Evolutionary conservation across 2,797 vertebrate genomes (phyloP), one percentile per base, ranked within the genome.

Genomic region (Platyrinchus mystaceus): DNA sequence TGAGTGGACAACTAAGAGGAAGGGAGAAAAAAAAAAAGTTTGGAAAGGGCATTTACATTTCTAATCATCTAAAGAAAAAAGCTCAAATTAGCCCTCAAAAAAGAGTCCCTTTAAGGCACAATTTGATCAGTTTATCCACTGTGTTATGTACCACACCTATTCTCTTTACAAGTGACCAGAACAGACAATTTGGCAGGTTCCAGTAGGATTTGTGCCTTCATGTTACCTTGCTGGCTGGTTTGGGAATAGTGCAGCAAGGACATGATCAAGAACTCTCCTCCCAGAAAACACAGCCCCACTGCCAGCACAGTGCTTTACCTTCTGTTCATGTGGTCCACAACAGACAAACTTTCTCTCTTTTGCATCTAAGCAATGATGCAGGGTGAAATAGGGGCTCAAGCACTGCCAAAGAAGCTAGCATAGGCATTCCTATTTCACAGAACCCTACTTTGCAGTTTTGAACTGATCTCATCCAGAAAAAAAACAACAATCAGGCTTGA

Each of bases 251-350:
- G 24, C 30, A 82, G 43, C 12, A 55, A 41, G 50, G 20, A 14
- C 10, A 16, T 3, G 6, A 24, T 2, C 14, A 34, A 41, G 43
- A 32, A 28, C n/a, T 24, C 12, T 59, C 12, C 55, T 64, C 34
- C 18, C 30, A 44, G 53, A 52, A 59, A 55, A 18, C 60, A 34
- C 1, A 3, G 53, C 14, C 50, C 32, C 23, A 3, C 34, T 22
- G 46, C 1, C 55, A 37, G 36, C 28, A 21, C 0, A 1, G 37
- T 2, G 26, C 43, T 78, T n/a, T 55, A 6, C 36, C 10, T 52
- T 7, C 46, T 28, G 41, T 9, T 17, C 13, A 4, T 4, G 20
- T 1, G 76, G 32, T n/a, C 39, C 41, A 50, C 36, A 9, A 37
- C 49, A 6, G 14, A 30, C 8, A 37, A 19, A 4, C 23, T 36